Evolutionary conservation across 2,797 vertebrate genomes (phyloP), one percentile per base, ranked within the genome.

Genomic region (Tokudaia muenninki): DNA sequence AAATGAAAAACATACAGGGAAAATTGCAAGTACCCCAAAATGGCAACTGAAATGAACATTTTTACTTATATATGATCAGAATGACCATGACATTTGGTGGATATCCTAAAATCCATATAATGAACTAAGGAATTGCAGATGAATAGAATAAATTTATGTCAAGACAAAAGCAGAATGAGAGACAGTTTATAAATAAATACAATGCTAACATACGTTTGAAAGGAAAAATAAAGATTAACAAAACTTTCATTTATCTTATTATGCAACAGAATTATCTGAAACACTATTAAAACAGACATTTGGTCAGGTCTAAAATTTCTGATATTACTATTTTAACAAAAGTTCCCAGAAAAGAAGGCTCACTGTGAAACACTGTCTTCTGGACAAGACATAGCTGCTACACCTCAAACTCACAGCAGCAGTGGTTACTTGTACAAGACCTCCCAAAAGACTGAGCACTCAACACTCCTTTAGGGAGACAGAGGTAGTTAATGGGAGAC

Each of bases 21-120:
- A 11, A 6, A 4, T 57, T 17, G 3, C 8, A 44, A 78, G 24
- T 80, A 93, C 13, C 17, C 6, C 12, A 92, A 93, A 94, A 2
- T 84, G 26, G 22, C 90, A 87, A 87, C 4, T 77, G 70, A 96
- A 89, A 74, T 21, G 80, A 93, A 75, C 22, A 77, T 63, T 2
- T 2, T 55, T 87, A 89, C 8, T 77, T 47, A 91, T 50, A 92
- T 70, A 44, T 81, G n/a, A 81, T 50, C 31, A 82, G 83, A 95
- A 91, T 72, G 29, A 95, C 2, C 34, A 84, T 90, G 50, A 84
- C 47, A 92, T 55, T 80, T 90, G 61, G 50, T 77, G 52, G 6
- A 17, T 75, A 80, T 91, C 61, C 70, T 88, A 88, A 96, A 92
- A 92, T 83, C 70, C 50, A 87, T 70, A 92, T 55, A 89, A 87